Conservation (phyloP, 2,888 invertebrate genomes). For the Leuctra nigra region DNA sequence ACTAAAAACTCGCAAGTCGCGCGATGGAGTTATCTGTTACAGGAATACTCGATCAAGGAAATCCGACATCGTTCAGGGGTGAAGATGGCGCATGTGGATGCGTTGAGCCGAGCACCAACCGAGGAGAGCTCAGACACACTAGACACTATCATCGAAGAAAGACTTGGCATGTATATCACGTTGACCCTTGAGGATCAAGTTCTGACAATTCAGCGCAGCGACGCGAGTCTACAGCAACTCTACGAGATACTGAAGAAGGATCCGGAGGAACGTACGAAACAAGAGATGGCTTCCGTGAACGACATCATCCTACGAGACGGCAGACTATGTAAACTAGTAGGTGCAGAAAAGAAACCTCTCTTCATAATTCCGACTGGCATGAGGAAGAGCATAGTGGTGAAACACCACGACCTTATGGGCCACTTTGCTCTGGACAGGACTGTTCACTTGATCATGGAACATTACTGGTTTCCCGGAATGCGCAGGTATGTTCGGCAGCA, state of each 20-base stretch:
- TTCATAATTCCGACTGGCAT: constrained; percentile 22
- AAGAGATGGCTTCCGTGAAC: not conserved
- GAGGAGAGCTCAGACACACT: not conserved
- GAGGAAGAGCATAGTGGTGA: constrained; percentile 20
- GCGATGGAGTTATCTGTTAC: constrained; percentile 20
- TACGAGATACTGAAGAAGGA: not conserved
- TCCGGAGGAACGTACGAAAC: not conserved
- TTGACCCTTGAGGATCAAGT: not conserved
- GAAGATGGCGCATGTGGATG: constrained; percentile 35
- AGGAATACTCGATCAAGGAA: constrained; percentile 29
- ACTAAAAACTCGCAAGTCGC: constrained; percentile 1
- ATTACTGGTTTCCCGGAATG: constrained; percentile 31
- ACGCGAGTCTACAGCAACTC: not conserved
- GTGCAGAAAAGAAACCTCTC: not conserved
- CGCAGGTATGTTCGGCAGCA: constrained; percentile 37
- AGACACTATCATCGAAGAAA: not conserved
- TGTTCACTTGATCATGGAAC: constrained; percentile 31
- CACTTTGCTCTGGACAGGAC: constrained; percentile 38
- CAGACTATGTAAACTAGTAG: constrained; percentile 1
- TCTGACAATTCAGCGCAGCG: not conserved
- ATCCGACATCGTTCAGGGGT: constrained; percentile 29
- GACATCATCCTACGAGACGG: not conserved
- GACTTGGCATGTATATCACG: not conserved
- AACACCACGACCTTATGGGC: constrained; percentile 36
- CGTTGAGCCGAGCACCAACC: constrained; percentile 31